phyloP scores from a whole-genome alignment of 2,113 vertebrate species.

The Phasianus colchicus region DNA sequence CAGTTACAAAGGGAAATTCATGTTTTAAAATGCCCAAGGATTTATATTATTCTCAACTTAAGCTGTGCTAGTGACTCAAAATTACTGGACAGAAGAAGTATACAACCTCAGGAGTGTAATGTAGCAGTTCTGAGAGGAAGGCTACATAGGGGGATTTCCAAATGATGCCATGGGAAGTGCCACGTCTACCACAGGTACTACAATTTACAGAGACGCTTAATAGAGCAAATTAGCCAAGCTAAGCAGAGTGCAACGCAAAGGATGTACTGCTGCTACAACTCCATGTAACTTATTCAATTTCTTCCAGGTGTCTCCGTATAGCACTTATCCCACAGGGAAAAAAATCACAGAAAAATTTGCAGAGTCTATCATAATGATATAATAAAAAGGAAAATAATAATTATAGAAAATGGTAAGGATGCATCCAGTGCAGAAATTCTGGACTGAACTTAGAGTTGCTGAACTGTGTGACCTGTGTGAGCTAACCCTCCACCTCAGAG shows the following conservation, averaged over 20 bases:
- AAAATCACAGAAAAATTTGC: background rate
- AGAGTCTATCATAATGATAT: background rate
- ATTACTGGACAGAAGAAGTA: background rate
- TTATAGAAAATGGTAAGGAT: background rate
- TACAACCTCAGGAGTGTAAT: background rate
- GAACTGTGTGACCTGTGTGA: background rate
- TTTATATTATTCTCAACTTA: background rate
- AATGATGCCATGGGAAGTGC: background rate
- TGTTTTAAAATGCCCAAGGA: background rate
- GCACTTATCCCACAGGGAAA: background rate
- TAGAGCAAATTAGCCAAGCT: background rate
- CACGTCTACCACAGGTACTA: accelerated
- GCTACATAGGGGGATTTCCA: background rate
- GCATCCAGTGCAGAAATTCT: background rate
- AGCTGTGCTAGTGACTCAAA: background rate
- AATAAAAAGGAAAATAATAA: background rate
- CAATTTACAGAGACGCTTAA: background rate
- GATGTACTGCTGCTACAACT: background rate
- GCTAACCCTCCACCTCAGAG: background rate
- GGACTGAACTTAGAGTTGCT: background rate
- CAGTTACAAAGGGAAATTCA: background rate
- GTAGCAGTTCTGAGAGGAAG: background rate
- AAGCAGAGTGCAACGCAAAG: background rate
- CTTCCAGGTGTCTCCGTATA: background rate
- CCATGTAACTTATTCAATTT: background rate